These are phyloP conservation scores for Protodeltote pygarga DNA, from an alignment of 2,888 invertebrate genomes.

Conservation along the genomic window DNA sequence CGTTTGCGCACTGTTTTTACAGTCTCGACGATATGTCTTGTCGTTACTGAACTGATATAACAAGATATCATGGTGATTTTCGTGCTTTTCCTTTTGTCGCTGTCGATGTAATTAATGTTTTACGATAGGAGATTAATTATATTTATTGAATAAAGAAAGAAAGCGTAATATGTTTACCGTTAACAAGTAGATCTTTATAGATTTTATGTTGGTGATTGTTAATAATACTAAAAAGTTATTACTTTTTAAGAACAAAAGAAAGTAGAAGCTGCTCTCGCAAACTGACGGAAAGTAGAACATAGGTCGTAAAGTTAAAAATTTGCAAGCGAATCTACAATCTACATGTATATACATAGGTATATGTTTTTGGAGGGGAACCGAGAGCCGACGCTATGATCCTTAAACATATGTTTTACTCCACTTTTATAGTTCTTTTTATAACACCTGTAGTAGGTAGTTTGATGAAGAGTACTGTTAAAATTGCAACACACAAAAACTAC, in stretches of 20 bases:
- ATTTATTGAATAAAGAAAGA: neutral
- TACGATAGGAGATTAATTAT: constrained; percentile 14
- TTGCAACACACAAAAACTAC: too few relatives aligned
- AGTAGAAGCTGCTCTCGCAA: constrained; percentile 19
- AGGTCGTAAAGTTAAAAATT: constrained; percentile 22
- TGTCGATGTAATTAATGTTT: constrained; percentile 21
- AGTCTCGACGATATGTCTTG: constrained; percentile 59
- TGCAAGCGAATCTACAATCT: constrained; percentile 33
- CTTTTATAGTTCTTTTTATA: neutral
- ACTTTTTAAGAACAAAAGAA: neutral
- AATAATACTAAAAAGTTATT: too few relatives aligned
- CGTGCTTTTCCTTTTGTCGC: constrained; percentile 41
- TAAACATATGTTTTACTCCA: neutral
- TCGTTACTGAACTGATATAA: constrained; percentile 63
- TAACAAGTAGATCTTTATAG: too few relatives aligned
- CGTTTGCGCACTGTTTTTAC: constrained; percentile 76
- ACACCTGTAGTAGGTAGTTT: too few relatives aligned
- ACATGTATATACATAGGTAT: constrained; percentile 29
- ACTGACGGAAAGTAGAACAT: constrained; percentile 13
- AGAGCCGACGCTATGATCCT: constrained; percentile 16
- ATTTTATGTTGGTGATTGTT: too few relatives aligned
- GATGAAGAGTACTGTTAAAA: too few relatives aligned
- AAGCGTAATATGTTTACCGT: neutral
- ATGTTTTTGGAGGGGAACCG: constrained; percentile 1
- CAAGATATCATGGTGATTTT: constrained; percentile 49